These are phyloP conservation scores for Oxyteleia sp. DNA, from an alignment of 2,888 invertebrate species.

Conservation along the genomic window DNA sequence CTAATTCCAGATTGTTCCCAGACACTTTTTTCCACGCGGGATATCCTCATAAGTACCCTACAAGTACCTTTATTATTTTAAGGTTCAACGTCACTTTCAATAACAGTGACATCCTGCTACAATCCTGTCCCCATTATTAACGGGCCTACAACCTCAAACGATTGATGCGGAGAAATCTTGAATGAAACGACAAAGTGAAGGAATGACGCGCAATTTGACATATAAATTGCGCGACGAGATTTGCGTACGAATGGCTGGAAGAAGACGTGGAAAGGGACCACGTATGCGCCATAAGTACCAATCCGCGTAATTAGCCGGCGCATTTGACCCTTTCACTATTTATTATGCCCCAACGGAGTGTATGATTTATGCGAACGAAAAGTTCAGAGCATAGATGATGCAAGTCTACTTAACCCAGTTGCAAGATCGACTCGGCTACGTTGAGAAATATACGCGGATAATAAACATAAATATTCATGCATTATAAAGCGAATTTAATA, in stretches of 20 bases:
- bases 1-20: no score
- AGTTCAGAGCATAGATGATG: conserved; percentile 71
- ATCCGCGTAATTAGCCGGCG: conserved; percentile 52
- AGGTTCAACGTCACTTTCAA: no score
- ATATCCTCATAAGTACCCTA: no score
- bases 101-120: no score
- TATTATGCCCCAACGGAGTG: conserved; percentile 61
- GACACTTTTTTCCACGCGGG: no score
- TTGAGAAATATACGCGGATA: conserved; percentile 61
- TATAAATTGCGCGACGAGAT: no score
- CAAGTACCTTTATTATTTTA: no score
- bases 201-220: no score
- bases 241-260: background rate
- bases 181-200: no score
- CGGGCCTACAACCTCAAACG: no score
- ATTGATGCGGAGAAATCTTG: no score
- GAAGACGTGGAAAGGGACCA: conserved; percentile 28
- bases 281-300: conserved; percentile 41
- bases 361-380: conserved; percentile 73
- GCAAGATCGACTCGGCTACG: conserved; percentile 53
- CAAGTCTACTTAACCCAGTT: conserved; percentile 72
- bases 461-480: conserved; percentile 59
- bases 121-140: no score
- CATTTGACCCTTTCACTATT: conserved; percentile 72
- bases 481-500: conserved; percentile 46